Conservation (phyloP, 2,888 invertebrate species). For the Caenorhabditis sp. region DNA sequence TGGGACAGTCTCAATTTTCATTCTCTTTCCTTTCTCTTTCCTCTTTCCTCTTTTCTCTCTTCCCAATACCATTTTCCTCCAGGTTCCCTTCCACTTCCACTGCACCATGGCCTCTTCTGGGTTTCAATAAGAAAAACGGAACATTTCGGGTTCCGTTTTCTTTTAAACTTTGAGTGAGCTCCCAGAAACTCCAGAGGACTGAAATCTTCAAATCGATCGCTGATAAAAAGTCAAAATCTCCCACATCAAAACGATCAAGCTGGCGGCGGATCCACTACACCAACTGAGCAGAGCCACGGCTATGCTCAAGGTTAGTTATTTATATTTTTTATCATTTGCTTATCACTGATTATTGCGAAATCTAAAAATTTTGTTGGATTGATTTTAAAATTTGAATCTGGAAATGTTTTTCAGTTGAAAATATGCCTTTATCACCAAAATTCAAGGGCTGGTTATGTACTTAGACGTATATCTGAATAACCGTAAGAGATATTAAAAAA, state of each 20-base stretch:
- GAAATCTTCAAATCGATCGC: too few species aligned
- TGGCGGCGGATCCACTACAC: conserved; percentile 25
- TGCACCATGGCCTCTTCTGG: conserved; percentile 40
- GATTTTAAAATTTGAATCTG: too few species aligned
- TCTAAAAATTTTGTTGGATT: too few species aligned
- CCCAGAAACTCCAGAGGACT: too few species aligned
- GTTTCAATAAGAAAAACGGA: conserved; percentile 37
- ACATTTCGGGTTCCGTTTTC: conserved; percentile 23
- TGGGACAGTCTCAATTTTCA: too few species aligned
- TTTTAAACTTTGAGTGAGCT: conserved; percentile 1
- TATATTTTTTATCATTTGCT: background rate
- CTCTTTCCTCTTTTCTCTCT: background rate
- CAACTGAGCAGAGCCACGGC: conserved; percentile 43
- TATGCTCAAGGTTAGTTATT: conserved; percentile 42
- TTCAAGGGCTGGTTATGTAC: too few species aligned
- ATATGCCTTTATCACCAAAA: too few species aligned
- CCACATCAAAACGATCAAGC: conserved; percentile 29
- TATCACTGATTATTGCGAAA: too few species aligned
- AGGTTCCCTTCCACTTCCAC: conserved; percentile 22
- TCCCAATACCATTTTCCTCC: conserved; percentile 21
- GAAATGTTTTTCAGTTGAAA: too few species aligned
- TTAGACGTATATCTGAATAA: too few species aligned
- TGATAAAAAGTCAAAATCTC: too few species aligned
- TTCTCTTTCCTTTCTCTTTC: conserved; percentile 12
- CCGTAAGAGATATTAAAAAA: too few species aligned